These are phyloP conservation scores for Drosophila biarmipes DNA, from an alignment of 1,140 invertebrate genomes.

Conservation along the genomic window DNA sequence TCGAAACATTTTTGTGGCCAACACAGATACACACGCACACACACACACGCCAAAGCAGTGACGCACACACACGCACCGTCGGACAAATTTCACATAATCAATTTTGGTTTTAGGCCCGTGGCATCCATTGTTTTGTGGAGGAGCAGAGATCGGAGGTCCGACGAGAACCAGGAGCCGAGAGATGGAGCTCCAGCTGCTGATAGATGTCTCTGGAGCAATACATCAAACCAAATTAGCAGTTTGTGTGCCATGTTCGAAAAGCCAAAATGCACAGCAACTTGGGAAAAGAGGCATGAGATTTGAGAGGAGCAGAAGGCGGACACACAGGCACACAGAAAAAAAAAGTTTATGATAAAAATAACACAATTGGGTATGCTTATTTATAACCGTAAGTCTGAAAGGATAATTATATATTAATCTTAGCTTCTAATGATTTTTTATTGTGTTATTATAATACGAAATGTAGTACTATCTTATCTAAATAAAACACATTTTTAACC, in stretches of 20 bases:
- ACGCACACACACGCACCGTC: conserved; percentile 27
- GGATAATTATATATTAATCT: too few relatives aligned
- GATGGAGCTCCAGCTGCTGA: conserved; percentile 47
- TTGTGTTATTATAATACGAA: too few relatives aligned
- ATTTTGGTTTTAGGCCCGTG: conserved; percentile 49
- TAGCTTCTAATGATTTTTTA: too few relatives aligned
- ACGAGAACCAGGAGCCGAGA: conserved; percentile 2
- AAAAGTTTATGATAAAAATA: neutral
- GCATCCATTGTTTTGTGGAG: conserved; percentile 26
- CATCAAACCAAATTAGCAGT: conserved; percentile 81
- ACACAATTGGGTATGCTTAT: too few relatives aligned
- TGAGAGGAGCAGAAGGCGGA: neutral
- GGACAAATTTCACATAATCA: conserved; percentile 68
- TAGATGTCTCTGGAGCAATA: conserved; percentile 77
- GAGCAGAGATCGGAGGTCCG: neutral
- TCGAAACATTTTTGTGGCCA: conserved; percentile 25
- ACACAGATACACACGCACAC: neutral
- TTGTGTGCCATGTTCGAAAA: conserved; percentile 52
- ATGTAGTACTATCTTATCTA: too few relatives aligned
- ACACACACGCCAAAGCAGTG: neutral
- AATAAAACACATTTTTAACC: too few relatives aligned
- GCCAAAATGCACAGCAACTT: conserved; percentile 51
- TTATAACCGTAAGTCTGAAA: too few relatives aligned
- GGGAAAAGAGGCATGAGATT: conserved; percentile 24
- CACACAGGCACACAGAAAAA: neutral